These are phyloP conservation scores for Lissocephala sabroskyi DNA, from an alignment of 2,888 invertebrate species.

Conservation along the genomic window DNA sequence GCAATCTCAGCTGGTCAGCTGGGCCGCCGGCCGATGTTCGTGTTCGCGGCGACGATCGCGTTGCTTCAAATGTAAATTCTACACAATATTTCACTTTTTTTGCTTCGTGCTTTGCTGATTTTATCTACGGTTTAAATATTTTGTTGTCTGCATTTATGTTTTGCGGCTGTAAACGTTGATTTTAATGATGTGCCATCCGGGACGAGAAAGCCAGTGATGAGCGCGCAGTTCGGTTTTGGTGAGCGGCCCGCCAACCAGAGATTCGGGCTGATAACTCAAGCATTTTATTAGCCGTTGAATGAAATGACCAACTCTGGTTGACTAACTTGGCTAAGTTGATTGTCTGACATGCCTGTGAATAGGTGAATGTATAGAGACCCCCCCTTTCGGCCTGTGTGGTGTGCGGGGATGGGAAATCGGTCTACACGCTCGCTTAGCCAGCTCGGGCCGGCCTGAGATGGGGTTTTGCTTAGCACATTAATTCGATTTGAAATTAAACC, in stretches of 20 bases:
- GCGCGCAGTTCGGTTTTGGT: neutral
- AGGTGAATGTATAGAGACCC: conserved; percentile 14
- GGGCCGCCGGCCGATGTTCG: neutral
- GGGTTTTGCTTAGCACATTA: conserved; percentile 29
- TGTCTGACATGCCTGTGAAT: conserved; percentile 60
- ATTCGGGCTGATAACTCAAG: conserved; percentile 47
- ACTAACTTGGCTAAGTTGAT: conserved; percentile 61
- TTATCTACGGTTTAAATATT: conserved; percentile 53
- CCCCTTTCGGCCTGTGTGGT: neutral
- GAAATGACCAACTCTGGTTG: conserved; percentile 59
- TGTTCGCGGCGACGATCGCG: conserved; percentile 33
- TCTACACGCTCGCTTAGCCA: conserved; percentile 15
- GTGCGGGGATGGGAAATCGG: neutral
- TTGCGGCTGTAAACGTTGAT: conserved; percentile 54
- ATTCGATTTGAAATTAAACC: conserved; percentile 56
- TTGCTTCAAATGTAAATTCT: conserved; percentile 55
- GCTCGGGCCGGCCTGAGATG: no score
- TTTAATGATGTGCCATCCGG: conserved; percentile 64
- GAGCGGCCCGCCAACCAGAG: no score
- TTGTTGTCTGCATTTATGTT: conserved; percentile 60
- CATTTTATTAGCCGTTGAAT: conserved; percentile 64
- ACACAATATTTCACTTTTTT: conserved; percentile 57
- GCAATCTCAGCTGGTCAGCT: conserved; percentile 40
- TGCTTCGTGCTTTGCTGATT: conserved; percentile 50
- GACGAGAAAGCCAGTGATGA: no score